These are phyloP conservation scores for Drosophila meridiana DNA, from an alignment of 2,888 invertebrate genomes.

Conservation along the genomic window DNA sequence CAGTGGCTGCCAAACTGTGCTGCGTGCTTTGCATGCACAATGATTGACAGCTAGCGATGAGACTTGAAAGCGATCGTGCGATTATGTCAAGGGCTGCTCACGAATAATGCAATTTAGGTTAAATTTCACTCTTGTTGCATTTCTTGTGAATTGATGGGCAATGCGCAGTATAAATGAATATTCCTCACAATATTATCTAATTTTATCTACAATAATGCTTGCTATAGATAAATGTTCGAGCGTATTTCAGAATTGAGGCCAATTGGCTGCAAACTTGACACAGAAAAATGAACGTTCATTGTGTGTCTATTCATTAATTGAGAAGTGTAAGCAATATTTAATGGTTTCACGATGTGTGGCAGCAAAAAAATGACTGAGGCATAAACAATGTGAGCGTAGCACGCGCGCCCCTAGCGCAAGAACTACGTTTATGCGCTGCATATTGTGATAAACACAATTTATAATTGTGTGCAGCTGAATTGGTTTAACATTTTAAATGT, in stretches of 20 bases:
- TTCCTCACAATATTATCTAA: constrained; percentile 10
- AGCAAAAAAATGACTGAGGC: constrained; percentile 29
- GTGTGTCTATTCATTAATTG: constrained; percentile 64
- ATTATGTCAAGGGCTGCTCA: not conserved
- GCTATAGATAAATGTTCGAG: constrained; percentile 24
- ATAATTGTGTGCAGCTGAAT: no score
- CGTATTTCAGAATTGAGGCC: constrained; percentile 56
- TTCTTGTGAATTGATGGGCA: not conserved
- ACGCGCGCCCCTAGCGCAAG: constrained; percentile 26
- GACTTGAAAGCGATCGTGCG: constrained; percentile 16
- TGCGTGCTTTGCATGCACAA: constrained; percentile 64
- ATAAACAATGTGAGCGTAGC: constrained; percentile 52
- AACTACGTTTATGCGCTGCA: constrained; percentile 41
- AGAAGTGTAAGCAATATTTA: constrained; percentile 69
- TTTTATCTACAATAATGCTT: constrained; percentile 29
- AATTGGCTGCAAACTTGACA: constrained; percentile 67
- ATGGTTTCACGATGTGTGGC: constrained; percentile 46
- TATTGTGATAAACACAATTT: not conserved
- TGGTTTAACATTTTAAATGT: no score
- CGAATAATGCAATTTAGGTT: not conserved
- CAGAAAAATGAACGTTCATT: constrained; percentile 56
- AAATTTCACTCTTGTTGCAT: not conserved
- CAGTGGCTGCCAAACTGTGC: constrained; percentile 59
- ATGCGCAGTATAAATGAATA: constrained; percentile 29
- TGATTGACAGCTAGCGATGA: constrained; percentile 43